Conservation (phyloP, 2,888 invertebrate genomes). For the Oscheius sp. region DNA sequence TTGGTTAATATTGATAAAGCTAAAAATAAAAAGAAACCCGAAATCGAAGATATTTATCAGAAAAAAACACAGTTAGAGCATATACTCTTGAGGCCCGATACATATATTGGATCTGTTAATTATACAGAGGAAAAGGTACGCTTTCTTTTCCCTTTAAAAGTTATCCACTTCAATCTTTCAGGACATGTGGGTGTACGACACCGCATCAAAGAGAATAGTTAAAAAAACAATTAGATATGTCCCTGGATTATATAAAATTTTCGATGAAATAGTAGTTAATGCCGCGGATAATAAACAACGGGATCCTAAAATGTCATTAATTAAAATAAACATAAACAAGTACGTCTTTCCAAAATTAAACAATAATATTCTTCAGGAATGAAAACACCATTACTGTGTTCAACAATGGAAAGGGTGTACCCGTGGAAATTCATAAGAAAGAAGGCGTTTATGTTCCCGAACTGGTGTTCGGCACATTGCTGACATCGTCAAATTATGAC, state of each 20-base stretch:
- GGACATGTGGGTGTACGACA: conserved; percentile 92
- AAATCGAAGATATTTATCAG: conserved; percentile 95
- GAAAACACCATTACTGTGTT: conserved; percentile 90
- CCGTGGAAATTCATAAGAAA: conserved; percentile 90
- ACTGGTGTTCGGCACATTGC: conserved; percentile 97
- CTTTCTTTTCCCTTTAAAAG: background rate
- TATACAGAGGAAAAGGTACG: conserved; percentile 65
- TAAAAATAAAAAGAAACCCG: conserved; percentile 64
- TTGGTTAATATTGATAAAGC: conserved; percentile 63
- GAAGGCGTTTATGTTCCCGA: conserved; percentile 96
- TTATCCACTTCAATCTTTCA: conserved; percentile 75
- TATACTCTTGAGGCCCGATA: conserved; percentile 94
- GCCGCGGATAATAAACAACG: conserved; percentile 72
- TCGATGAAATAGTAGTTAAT: conserved; percentile 97
- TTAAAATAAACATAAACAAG: conserved; percentile 81
- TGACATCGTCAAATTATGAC: conserved; percentile 98
- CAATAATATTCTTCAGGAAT: conserved; percentile 77
- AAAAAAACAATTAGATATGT: conserved; percentile 90
- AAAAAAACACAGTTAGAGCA: conserved; percentile 98
- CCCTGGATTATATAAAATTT: conserved; percentile 98
- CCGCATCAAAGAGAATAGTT: conserved; percentile 82
- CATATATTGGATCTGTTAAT: conserved; percentile 87
- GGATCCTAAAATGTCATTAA: conserved; percentile 69
- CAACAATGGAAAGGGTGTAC: conserved; percentile 97
- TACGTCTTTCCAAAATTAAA: conserved; percentile 37